A percentile compares a stretch with the other conserved stretches of the same genome.
Conservation (phyloP, 2,888 invertebrate species). For the Brachypalpus laphriformis region DNA sequence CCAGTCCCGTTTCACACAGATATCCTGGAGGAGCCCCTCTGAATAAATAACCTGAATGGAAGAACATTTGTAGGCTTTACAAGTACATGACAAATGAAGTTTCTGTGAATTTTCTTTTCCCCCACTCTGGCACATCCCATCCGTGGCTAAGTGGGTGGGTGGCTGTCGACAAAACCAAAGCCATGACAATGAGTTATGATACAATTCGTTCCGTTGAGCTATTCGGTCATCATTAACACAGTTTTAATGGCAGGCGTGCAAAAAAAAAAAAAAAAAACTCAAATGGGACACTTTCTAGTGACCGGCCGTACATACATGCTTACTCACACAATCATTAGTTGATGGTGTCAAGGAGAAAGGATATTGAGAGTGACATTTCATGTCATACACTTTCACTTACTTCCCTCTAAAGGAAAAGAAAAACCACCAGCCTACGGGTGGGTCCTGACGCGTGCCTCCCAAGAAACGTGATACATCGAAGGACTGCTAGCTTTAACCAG, state of each 20-base stretch:
- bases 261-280: neutral
- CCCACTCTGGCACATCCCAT: too few species aligned
- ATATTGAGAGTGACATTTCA: constrained; percentile 40
- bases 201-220: constrained; percentile 4
- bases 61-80: neutral
- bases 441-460: constrained; percentile 9
- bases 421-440: neutral
- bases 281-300: neutral
- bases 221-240: constrained; percentile 35
- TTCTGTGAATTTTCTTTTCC: neutral
- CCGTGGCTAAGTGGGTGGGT: neutral
- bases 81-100: constrained; percentile 36
- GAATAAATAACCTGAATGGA: constrained; percentile 1
- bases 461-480: constrained; percentile 31
- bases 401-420: neutral
- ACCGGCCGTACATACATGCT: neutral
- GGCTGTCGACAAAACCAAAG: neutral
- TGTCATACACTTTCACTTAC: neutral
- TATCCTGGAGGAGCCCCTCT: neutral
- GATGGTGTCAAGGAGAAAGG: constrained; percentile 1
- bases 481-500: constrained; percentile 9
- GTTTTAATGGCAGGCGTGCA: constrained; percentile 32
- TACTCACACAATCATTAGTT: constrained; percentile 2
- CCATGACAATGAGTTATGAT: constrained; percentile 33
- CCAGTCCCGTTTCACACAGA: neutral